Percentiles rank a stretch among this genome's conserved stretches.
Evolutionary conservation across 2,797 vertebrate species (phyloP).

Genomic region (Melanogrammus aeglefinus): DNA sequence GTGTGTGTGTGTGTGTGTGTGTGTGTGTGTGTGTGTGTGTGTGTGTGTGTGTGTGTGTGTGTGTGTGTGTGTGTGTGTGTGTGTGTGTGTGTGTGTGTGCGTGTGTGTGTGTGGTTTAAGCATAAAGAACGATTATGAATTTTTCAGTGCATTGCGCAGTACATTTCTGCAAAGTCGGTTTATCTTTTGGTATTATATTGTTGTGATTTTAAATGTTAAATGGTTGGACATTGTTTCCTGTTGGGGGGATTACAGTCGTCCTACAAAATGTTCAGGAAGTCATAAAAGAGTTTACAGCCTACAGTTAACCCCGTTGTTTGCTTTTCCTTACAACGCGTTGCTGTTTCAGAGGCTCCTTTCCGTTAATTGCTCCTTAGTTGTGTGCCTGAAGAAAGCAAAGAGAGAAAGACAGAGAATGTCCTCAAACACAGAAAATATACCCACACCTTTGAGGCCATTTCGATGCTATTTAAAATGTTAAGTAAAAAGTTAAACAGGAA

Average conservation of each 20-base stretch:
- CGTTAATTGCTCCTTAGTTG: constrained; percentile 39
- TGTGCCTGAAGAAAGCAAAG: constrained; percentile 39
- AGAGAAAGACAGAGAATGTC: not conserved
- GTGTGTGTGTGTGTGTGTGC: no score
- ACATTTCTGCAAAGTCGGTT: not conserved
- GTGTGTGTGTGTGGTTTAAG: not conserved
- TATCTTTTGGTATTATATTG: not conserved
- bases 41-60: not conserved
- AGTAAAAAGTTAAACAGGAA: not conserved
- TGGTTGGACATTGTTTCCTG: not conserved
- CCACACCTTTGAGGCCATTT: not conserved
- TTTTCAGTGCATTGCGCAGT: not conserved
- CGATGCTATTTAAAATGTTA: not conserved
- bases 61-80: no score
- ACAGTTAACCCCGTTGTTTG: constrained; percentile 52
- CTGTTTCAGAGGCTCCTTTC: constrained; percentile 42
- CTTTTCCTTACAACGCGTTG: constrained; percentile 49
- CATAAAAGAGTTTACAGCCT: constrained; percentile 43
- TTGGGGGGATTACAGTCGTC: not conserved
- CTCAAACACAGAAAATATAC: not conserved
- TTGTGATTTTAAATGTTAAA: not conserved
- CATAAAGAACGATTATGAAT: not conserved
- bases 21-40: no score
- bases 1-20: no score
- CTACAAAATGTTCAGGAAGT: constrained; percentile 3